A percentile compares a stretch with the other conserved stretches of the same genome.
Conservation (phyloP, 1,140 invertebrate genomes). For the Drosophila busckii region DNA sequence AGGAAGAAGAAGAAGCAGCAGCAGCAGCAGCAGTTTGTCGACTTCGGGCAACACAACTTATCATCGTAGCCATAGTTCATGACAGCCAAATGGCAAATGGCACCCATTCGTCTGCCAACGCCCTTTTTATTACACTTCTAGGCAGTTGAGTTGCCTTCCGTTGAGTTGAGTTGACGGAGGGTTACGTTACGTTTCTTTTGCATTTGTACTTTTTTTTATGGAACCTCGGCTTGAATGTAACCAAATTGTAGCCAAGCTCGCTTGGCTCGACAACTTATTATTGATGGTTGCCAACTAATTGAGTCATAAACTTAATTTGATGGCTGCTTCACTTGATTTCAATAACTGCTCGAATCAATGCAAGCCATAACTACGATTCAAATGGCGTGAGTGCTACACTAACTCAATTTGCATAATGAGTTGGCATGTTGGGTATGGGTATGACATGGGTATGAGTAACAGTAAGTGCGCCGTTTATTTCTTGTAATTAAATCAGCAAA, state of each 20-base stretch:
- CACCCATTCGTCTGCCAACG: conserved; percentile 8
- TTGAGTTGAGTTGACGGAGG: conserved; percentile 5
- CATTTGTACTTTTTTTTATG: conserved; percentile 27
- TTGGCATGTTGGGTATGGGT: too few relatives aligned
- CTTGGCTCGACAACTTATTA: conserved; percentile 40
- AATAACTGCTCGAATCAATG: conserved; percentile 51
- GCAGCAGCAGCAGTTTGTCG: too few relatives aligned
- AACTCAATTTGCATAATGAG: conserved; percentile 42
- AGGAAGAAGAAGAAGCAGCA: too few relatives aligned
- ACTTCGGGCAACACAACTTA: too few relatives aligned
- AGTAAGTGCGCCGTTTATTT: too few relatives aligned
- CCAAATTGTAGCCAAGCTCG: conserved; percentile 37
- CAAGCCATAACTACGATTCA: conserved; percentile 25
- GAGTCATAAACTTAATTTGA: conserved; percentile 67
- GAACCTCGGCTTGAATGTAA: conserved; percentile 41
- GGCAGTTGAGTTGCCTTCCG: conserved; percentile 5
- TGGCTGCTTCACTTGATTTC: conserved; percentile 36
- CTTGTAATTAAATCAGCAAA: too few relatives aligned
- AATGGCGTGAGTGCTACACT: background rate
- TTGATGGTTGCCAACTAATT: conserved; percentile 53
- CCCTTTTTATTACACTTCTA: conserved; percentile 13
- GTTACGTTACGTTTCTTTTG: conserved; percentile 14
- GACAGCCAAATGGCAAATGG: conserved; percentile 9
- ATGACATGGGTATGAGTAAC: too few relatives aligned
- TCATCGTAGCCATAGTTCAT: background rate